phyloP scores from a whole-genome alignment of 2,113 vertebrate species.

The Willisornis vidua region DNA sequence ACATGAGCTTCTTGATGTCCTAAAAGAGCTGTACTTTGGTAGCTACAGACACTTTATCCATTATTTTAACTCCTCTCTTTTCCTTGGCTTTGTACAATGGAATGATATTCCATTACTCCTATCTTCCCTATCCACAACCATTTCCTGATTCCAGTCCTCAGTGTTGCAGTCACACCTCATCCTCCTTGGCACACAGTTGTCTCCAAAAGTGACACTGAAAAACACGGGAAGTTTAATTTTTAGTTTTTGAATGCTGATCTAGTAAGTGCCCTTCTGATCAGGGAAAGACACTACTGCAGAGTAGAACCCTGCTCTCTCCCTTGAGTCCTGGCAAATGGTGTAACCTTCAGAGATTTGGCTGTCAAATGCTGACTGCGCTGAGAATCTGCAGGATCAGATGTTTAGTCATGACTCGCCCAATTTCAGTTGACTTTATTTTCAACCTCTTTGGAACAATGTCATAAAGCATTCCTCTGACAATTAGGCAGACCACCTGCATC shows the following conservation, averaged over 20 bases:
- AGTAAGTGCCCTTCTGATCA: neutral
- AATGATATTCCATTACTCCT: neutral
- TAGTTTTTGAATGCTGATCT: neutral
- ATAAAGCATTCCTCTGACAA: neutral
- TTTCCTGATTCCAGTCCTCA: neutral
- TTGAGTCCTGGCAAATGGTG: neutral
- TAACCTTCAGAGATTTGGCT: neutral
- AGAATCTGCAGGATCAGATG: conserved; percentile 23
- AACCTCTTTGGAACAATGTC: neutral
- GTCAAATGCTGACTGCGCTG: neutral
- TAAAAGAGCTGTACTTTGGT: neutral
- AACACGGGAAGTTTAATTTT: neutral
- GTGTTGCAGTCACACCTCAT: neutral
- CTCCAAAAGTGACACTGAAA: neutral
- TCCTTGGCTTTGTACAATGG: neutral
- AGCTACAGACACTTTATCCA: neutral
- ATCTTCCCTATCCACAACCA: neutral
- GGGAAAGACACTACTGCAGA: neutral
- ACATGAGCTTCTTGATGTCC: neutral
- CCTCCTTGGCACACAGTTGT: neutral
- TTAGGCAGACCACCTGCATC: neutral
- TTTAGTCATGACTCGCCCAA: neutral
- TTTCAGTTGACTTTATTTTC: neutral
- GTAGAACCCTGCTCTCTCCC: neutral
- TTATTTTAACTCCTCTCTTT: neutral